Conservation (phyloP, 2,888 invertebrate species). For the Tiliacea citrago region DNA sequence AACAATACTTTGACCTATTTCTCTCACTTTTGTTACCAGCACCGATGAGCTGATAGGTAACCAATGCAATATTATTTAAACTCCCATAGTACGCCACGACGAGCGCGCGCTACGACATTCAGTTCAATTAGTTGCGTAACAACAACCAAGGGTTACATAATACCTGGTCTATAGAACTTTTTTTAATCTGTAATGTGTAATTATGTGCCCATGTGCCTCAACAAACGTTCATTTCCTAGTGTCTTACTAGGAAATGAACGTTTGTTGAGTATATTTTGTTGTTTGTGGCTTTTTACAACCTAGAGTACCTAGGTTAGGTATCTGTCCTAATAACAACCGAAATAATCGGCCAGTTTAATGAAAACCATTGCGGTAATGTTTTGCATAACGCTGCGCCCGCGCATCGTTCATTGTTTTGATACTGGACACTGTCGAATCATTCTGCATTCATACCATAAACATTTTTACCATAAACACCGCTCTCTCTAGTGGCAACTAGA, state of each 20-base stretch:
- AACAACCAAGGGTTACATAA: not conserved
- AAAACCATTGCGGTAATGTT: constrained; percentile 16
- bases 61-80: not conserved
- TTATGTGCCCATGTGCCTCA: not conserved
- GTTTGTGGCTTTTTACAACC: not conserved
- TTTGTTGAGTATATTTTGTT: too few species aligned
- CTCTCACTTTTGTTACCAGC: constrained; percentile 18
- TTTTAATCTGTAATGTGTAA: not conserved
- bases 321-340: not conserved
- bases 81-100: not conserved
- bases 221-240: not conserved
- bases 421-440: constrained; percentile 38
- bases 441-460: constrained; percentile 40
- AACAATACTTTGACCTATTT: constrained; percentile 34
- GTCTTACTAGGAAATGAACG: too few species aligned
- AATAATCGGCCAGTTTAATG: not conserved
- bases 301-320: too few species aligned
- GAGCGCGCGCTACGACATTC: not conserved
- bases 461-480: too few species aligned
- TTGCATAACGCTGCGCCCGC: constrained; percentile 19
- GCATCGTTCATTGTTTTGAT: constrained; percentile 48
- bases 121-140: not conserved
- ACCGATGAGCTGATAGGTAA: constrained; percentile 4
- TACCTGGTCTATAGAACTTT: not conserved
- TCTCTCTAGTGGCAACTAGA: too few species aligned